A percentile compares a stretch with the other conserved stretches of the same genome.
These are phyloP conservation scores for Ichneumon xanthorius DNA, from an alignment of 2,888 invertebrate genomes.

Conservation along the genomic window DNA sequence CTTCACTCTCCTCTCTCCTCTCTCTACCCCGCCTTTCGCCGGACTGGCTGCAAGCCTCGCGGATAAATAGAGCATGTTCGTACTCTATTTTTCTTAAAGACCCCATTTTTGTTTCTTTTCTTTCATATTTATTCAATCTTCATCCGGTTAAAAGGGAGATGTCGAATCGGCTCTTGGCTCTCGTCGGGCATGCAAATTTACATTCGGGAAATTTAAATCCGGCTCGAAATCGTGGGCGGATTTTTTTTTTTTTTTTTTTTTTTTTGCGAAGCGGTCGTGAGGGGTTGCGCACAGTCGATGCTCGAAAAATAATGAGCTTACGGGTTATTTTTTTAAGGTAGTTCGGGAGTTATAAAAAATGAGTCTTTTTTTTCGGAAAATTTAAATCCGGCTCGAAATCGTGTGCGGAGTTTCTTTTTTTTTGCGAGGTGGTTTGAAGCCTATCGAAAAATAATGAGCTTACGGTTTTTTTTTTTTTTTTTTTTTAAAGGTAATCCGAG, in stretches of 20 bases:
- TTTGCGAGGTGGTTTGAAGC: too few species aligned
- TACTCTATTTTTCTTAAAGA: slow-evolving; percentile 25
- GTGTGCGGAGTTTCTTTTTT: too few species aligned
- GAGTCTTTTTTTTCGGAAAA: neutral
- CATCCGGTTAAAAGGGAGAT: slow-evolving; percentile 25
- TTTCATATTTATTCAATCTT: neutral
- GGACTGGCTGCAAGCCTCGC: neutral
- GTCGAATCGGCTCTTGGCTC: neutral
- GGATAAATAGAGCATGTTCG: neutral
- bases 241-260: neutral
- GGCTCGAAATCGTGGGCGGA: neutral
- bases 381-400: too few species aligned
- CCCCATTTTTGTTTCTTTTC: slow-evolving; percentile 33
- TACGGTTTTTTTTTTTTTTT: too few species aligned
- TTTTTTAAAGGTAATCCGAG: too few species aligned
- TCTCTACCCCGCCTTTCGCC: neutral
- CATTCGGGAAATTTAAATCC: neutral
- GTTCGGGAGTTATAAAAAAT: too few species aligned
- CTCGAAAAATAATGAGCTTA: too few species aligned
- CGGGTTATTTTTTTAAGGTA: too few species aligned
- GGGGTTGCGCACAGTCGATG: too few species aligned
- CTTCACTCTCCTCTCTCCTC: slow-evolving; percentile 14
- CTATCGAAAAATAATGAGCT: too few species aligned
- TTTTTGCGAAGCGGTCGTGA: too few species aligned
- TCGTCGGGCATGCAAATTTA: slow-evolving; percentile 18